Conservation (phyloP, 2,113 vertebrate species). For the Trichechus manatus region DNA sequence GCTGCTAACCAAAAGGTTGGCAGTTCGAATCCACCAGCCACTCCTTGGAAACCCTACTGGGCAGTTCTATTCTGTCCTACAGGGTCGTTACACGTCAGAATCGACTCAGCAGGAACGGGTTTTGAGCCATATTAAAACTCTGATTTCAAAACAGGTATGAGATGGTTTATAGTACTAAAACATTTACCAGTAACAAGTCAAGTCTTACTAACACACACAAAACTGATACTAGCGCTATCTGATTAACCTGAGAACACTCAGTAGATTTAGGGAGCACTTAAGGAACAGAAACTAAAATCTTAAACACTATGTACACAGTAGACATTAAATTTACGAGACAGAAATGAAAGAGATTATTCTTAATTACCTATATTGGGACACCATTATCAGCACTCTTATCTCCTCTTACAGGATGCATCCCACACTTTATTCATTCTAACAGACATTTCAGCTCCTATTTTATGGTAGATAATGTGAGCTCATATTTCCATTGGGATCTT, state of each 20-base stretch:
- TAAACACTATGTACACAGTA: not conserved
- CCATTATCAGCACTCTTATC: not conserved
- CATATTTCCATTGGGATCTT: slow-evolving; percentile 15
- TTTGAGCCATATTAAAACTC: not conserved
- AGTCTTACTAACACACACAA: not conserved
- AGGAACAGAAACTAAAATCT: slow-evolving; percentile 25
- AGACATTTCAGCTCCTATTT: slow-evolving; percentile 33
- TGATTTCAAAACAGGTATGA: not conserved
- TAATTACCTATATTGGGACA: not conserved
- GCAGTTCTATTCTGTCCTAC: no score
- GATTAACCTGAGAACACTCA: slow-evolving; percentile 11
- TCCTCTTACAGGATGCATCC: not conserved
- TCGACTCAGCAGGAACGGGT: no score
- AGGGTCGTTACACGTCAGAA: no score
- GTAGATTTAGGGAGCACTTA: not conserved
- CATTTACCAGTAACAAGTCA: slow-evolving; percentile 2
- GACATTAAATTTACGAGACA: not conserved
- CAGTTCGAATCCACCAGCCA: no score
- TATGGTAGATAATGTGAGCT: not conserved
- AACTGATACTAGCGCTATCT: not conserved
- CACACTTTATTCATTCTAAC: not conserved
- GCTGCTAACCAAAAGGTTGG: no score
- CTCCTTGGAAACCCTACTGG: no score
- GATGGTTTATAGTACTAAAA: slow-evolving; percentile 10
- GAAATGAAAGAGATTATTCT: not conserved